Percentiles rank a stretch among this genome's conserved stretches.
Conservation (phyloP, 2,113 vertebrate genomes). For the Tricholaema leucomelas region DNA sequence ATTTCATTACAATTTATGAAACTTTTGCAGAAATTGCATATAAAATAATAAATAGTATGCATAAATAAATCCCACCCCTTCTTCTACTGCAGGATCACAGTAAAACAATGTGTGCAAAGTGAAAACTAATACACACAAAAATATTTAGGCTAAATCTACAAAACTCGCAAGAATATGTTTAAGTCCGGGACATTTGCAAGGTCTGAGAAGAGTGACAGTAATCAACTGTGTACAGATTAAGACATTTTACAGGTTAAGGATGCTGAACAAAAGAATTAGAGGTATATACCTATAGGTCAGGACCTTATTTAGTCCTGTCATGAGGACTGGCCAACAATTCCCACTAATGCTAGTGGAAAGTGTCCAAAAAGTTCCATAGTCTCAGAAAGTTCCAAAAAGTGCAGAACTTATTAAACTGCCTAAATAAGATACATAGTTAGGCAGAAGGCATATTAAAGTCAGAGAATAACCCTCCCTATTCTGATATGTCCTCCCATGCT, state of each 20-base stretch:
- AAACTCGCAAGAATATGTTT: background rate
- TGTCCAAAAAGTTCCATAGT: no score
- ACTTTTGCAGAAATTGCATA: background rate
- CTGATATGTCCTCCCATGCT: rapidly evolving
- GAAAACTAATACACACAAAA: background rate
- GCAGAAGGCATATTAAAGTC: background rate
- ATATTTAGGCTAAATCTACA: background rate
- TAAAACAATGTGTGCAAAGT: background rate
- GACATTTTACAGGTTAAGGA: background rate
- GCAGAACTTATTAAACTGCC: background rate
- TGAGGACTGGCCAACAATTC: background rate
- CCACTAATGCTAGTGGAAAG: background rate
- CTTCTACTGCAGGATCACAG: background rate
- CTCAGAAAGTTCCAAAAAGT: no score
- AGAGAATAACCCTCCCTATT: background rate
- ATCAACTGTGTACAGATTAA: background rate
- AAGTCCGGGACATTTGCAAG: background rate
- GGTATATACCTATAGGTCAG: rapidly evolving
- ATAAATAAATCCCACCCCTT: background rate
- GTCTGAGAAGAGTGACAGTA: background rate
- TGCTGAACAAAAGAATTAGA: background rate
- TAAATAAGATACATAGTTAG: background rate
- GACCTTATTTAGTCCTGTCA: background rate
- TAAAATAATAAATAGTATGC: background rate
- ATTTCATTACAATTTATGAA: background rate